Evolutionary conservation across 2,888 invertebrate species (phyloP), one percentile per base, ranked within the genome.

Genomic region (Fragum whitleyi): DNA sequence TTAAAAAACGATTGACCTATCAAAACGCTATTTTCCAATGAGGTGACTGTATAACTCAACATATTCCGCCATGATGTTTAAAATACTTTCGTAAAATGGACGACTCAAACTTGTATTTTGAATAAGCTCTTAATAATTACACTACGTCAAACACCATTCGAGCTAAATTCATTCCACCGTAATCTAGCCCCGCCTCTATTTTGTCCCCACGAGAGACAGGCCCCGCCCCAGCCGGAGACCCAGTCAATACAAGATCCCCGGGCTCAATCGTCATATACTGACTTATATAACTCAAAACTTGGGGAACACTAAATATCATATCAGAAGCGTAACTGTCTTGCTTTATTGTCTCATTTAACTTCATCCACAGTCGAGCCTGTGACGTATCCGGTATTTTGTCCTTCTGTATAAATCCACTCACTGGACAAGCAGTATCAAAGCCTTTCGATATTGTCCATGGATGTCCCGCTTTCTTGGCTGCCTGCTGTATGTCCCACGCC

Each of bases 391-490:
- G 75, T 14, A 92, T 86, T 59, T 86, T 74, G 3, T 85, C 81
- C 62, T 94, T 94, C 0, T 95, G 93, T 86, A 97, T 95, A 85
- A 96, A 96, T 11, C 94, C 90, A 59, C 96, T 96, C 0, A 97
- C 96, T 1, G 97, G 97, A 84, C 96, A 96, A 0, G 97, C 95
- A 0, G 96, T 96, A 91, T 97, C 97, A 90, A 97, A 97, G 2
- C 96, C 96, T 94, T 97, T 97, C 0, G 96, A 96, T 70, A 97
- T 90, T 19, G 95, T 95, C 97, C 97, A 97, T 0, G 97, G 96
- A 51, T 95, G 94, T 0, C 96, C 96, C 79, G 95, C 95, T 39
- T 95, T 94, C 88, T 95, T 95, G 2, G 95, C 94, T 72, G 93
- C 93, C 74, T 85, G 79, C 85, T 92, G 92, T 71, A 89, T 89